phyloP scores from a whole-genome alignment of 2,797 vertebrate genomes.

The Anisognathus igniventris region DNA sequence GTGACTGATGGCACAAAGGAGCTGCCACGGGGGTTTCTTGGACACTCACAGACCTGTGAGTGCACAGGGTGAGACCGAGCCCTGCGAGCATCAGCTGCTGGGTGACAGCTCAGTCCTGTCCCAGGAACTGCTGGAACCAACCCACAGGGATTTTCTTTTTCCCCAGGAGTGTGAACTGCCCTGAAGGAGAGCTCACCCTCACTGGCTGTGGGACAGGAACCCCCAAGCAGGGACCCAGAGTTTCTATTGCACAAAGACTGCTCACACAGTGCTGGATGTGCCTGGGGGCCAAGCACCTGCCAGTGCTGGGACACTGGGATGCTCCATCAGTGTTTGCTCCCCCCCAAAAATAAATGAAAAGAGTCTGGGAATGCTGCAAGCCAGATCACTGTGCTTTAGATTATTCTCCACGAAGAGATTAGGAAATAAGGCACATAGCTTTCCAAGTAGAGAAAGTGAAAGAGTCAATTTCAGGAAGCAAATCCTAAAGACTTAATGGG shows the following conservation, averaged over 20 bases:
- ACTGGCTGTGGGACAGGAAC: constrained; percentile 9
- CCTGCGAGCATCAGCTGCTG: fast-evolving
- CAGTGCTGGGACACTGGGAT: neutral
- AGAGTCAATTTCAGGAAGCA: constrained; percentile 35
- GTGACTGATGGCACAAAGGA: neutral
- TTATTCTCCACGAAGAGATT: constrained; percentile 54
- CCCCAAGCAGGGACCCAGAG: neutral
- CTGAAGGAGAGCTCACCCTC: constrained; percentile 34
- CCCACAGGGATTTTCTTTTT: neutral
- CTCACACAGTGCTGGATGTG: constrained; percentile 41
- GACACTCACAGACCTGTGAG: neutral
- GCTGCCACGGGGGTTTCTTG: fast-evolving
- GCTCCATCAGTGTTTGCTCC: neutral
- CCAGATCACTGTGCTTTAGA: constrained; percentile 69
- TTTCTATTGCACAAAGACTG: constrained; percentile 74
- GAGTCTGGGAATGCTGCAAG: neutral
- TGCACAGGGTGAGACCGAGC: fast-evolving
- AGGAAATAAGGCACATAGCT: constrained; percentile 75
- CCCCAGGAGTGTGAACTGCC: constrained; percentile 31
- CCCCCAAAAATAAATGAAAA: neutral
- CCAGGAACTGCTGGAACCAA: neutral
- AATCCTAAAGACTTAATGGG: neutral
- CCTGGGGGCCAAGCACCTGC: constrained; percentile 30
- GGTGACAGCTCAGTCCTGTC: neutral
- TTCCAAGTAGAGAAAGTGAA: constrained; percentile 72